A percentile compares a stretch with the other conserved stretches of the same genome.
phyloP scores from a whole-genome alignment of 2,113 vertebrate genomes.

The Silurus meridionalis region DNA sequence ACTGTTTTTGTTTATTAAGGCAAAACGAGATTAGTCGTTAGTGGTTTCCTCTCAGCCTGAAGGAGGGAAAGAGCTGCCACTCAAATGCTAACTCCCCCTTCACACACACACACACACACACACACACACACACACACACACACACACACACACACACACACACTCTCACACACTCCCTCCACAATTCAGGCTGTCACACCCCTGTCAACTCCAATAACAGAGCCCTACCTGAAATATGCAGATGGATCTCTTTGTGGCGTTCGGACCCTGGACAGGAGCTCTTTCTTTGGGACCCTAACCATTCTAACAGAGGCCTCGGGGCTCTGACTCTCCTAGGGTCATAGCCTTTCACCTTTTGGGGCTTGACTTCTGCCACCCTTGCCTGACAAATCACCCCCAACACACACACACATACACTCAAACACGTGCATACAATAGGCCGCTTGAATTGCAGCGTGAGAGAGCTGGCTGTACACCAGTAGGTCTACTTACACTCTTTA shows the following conservation, averaged over 20 bases:
- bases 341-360: slow-evolving; percentile 97
- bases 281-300: slow-evolving; percentile 81
- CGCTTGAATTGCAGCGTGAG: slow-evolving; percentile 83
- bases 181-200: slow-evolving; percentile 90
- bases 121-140: slow-evolving; percentile 38
- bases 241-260: slow-evolving; percentile 83
- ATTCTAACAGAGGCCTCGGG: slow-evolving; percentile 84
- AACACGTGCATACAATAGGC: slow-evolving; percentile 82
- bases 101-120: slow-evolving; percentile 31
- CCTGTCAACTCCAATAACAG: slow-evolving; percentile 97
- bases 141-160: slow-evolving; percentile 40
- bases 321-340: slow-evolving; percentile 90
- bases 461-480: slow-evolving; percentile 70
- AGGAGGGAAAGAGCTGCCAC: slow-evolving; percentile 60
- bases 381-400: slow-evolving; percentile 91
- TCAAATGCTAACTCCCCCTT: slow-evolving; percentile 39
- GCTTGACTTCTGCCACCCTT: slow-evolving; percentile 97
- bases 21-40: slow-evolving; percentile 88
- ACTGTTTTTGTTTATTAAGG: slow-evolving; percentile 86
- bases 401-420: slow-evolving; percentile 48
- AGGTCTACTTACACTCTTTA: slow-evolving; percentile 60
- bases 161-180: slow-evolving; percentile 62
- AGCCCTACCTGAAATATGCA: slow-evolving; percentile 98
- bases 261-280: slow-evolving; percentile 75
- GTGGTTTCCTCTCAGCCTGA: slow-evolving; percentile 88